These are phyloP conservation scores for Morpho helenor DNA, from an alignment of 2,888 invertebrate species.

Conservation along the genomic window DNA sequence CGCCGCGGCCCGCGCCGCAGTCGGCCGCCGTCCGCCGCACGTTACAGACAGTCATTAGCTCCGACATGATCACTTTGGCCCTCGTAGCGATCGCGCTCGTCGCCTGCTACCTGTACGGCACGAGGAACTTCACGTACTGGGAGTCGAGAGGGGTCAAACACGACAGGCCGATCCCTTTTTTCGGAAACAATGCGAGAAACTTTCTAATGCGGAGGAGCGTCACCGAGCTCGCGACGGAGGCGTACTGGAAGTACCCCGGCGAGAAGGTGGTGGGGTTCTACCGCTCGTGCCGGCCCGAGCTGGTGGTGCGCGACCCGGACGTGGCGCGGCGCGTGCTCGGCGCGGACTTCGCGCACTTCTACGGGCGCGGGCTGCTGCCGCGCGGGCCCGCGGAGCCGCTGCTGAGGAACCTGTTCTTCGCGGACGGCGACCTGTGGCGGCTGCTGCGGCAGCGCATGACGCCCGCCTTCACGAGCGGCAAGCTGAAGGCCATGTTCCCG, in stretches of 20 bases:
- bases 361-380: slow-evolving; percentile 44
- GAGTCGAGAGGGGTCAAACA: slow-evolving; percentile 48
- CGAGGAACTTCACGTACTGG: slow-evolving; percentile 52
- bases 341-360: slow-evolving; percentile 48
- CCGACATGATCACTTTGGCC: slow-evolving; percentile 6
- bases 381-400: slow-evolving; percentile 43
- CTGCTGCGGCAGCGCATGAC: slow-evolving; percentile 55
- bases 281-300: slow-evolving; percentile 46
- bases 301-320: slow-evolving; percentile 52
- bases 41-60: slow-evolving; percentile 26
- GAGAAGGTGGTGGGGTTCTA: slow-evolving; percentile 58
- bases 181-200: slow-evolving; percentile 47
- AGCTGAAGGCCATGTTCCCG: slow-evolving; percentile 61
- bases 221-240: slow-evolving; percentile 35
- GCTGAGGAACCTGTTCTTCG: slow-evolving; percentile 45
- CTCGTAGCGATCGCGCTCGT: slow-evolving; percentile 17
- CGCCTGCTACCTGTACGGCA: slow-evolving; percentile 35
- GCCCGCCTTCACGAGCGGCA: slow-evolving; percentile 55
- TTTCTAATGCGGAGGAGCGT: slow-evolving; percentile 40
- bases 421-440: slow-evolving; percentile 57
- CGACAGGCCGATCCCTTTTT: slow-evolving; percentile 44
- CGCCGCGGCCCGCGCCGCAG: too few relatives aligned
- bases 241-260: slow-evolving; percentile 49
- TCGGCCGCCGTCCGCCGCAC: too few relatives aligned
- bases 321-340: slow-evolving; percentile 44